Conservation (phyloP, 2,797 vertebrate genomes). For the Balearica regulorum region DNA sequence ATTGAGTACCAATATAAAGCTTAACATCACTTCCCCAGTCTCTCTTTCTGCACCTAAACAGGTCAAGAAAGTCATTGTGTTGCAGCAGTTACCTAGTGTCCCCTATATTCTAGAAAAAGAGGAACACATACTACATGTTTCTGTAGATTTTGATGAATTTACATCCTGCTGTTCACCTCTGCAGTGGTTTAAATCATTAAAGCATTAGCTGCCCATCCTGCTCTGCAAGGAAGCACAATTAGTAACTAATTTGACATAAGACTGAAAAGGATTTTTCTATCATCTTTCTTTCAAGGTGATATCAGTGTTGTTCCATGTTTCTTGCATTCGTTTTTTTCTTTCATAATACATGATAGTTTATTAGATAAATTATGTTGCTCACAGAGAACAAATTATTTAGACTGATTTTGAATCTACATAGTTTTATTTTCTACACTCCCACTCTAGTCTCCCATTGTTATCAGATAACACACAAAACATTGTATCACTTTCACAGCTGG, state of each 20-base stretch:
- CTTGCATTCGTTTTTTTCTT: neutral
- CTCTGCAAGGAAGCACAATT: neutral
- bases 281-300: neutral
- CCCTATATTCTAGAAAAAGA: neutral
- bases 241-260: neutral
- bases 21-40: neutral
- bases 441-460: neutral
- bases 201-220: neutral
- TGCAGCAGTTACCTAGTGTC: neutral
- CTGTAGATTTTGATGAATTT: neutral
- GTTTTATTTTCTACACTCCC: neutral
- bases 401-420: neutral
- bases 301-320: neutral
- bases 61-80: neutral
- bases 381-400: neutral
- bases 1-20: neutral
- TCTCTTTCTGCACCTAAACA: neutral
- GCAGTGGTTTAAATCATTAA: neutral
- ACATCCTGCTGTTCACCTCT: neutral
- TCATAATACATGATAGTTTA: neutral
- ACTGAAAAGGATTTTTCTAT: neutral
- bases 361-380: neutral
- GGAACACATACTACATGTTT: neutral
- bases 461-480: neutral
- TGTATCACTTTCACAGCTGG: neutral